Evolutionary conservation across 1,140 invertebrate species (phyloP).

Genomic region (Caenorhabditis briggsae): DNA sequence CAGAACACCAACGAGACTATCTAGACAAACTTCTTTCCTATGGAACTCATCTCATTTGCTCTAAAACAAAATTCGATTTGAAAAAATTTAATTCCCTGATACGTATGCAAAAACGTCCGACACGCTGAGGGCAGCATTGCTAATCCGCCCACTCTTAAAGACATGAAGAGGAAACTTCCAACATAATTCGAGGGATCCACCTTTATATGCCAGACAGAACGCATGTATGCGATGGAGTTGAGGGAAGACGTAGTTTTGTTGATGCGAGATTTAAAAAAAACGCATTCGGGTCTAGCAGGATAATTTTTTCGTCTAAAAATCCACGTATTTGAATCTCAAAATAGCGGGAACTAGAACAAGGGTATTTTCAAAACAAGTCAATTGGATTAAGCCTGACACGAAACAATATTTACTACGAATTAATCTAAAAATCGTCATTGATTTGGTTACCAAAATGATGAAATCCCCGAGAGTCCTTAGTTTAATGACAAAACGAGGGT

Average conservation of each 20-base stretch:
- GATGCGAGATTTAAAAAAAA: no score
- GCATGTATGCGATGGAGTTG: not conserved
- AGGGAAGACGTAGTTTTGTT: not conserved
- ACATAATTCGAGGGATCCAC: not conserved
- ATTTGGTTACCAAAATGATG: not conserved
- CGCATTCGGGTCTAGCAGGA: no score
- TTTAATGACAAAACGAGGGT: slow-evolving; percentile 23
- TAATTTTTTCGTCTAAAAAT: no score
- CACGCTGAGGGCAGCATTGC: slow-evolving; percentile 8
- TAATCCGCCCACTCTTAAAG: slow-evolving; percentile 35
- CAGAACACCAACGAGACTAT: no score
- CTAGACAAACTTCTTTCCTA: no score
- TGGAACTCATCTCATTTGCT: no score
- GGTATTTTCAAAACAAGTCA: no score
- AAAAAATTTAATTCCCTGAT: slow-evolving; percentile 35
- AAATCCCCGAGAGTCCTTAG: not conserved
- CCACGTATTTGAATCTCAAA: not conserved
- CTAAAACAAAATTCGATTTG: not conserved
- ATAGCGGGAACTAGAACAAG: not conserved
- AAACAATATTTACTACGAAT: not conserved
- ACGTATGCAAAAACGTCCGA: not conserved
- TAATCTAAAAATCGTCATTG: not conserved
- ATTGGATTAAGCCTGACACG: no score
- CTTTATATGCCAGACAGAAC: slow-evolving; percentile 10
- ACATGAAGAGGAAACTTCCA: slow-evolving; percentile 9